These are phyloP conservation scores for Luehdorfia chinensis DNA, from an alignment of 1,140 invertebrate genomes.

Conservation along the genomic window DNA sequence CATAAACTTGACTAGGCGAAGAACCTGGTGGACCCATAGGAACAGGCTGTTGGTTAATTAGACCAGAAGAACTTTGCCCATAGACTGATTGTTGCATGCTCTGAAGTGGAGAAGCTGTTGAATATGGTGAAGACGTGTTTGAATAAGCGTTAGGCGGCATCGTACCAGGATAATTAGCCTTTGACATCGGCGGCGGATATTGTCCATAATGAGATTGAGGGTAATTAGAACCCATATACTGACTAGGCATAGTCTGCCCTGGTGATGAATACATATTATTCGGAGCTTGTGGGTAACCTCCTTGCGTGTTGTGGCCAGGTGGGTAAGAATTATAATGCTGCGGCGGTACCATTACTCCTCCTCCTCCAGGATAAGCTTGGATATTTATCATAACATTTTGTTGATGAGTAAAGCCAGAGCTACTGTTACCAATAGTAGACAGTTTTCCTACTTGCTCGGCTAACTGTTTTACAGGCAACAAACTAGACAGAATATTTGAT, in stretches of 20 bases:
- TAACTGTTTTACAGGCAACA: constrained; percentile 69
- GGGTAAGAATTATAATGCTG: constrained; percentile 46
- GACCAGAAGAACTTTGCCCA: constrained; percentile 38
- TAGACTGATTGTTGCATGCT: constrained; percentile 65
- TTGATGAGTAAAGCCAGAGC: constrained; percentile 63
- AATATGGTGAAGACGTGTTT: constrained; percentile 42
- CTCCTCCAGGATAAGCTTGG: constrained; percentile 66
- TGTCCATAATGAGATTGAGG: constrained; percentile 47
- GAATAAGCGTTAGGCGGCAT: constrained; percentile 40
- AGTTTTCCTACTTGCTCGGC: constrained; percentile 72
- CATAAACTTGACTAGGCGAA: constrained; percentile 42
- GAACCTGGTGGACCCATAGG: constrained; percentile 55
- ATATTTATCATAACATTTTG: constrained; percentile 77
- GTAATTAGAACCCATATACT: constrained; percentile 48
- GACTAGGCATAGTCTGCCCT: constrained; percentile 41
- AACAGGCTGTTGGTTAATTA: constrained; percentile 44
- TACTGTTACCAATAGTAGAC: constrained; percentile 41
- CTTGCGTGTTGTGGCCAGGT: constrained; percentile 36
- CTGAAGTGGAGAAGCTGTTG: constrained; percentile 52
- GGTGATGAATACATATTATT: constrained; percentile 41
- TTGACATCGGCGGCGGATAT: constrained; percentile 47
- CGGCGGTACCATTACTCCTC: constrained; percentile 49
- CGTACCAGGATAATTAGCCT: constrained; percentile 37
- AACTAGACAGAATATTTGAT: constrained; percentile 53
- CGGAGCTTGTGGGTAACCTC: constrained; percentile 34